Evolutionary conservation across 2,888 invertebrate genomes (phyloP).

Genomic region (Sericinus montela): DNA sequence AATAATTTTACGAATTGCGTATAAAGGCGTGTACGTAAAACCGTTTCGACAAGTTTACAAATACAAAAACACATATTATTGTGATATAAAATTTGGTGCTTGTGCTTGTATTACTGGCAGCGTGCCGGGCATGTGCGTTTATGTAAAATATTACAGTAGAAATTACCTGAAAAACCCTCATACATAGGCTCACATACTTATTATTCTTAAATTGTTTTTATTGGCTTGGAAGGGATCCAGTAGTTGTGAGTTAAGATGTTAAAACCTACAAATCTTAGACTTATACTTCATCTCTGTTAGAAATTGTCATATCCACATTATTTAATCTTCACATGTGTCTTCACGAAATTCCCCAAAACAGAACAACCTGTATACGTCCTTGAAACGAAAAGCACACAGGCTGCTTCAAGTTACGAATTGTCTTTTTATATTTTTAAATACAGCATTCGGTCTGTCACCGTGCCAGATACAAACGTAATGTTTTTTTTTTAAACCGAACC

Average conservation of each 20-base stretch:
- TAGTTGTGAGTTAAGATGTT: no score
- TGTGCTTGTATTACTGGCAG: constrained; percentile 77
- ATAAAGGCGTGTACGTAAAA: constrained; percentile 52
- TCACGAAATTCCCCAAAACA: no score
- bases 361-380: no score
- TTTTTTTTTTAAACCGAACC: background rate
- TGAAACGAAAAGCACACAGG: no score
- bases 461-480: no score
- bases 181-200: constrained; percentile 42
- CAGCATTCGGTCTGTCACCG: no score
- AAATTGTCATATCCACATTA: no score
- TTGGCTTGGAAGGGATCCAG: constrained; percentile 23
- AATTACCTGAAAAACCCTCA: constrained; percentile 68
- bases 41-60: constrained; percentile 72
- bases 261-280: no score
- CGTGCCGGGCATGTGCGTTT: constrained; percentile 79
- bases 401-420: no score
- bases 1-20: background rate
- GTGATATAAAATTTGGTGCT: constrained; percentile 78
- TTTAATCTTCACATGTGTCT: no score
- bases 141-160: constrained; percentile 72
- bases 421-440: no score
- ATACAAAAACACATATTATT: constrained; percentile 76
- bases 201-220: constrained; percentile 52
- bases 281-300: no score